Evolutionary conservation across 2,113 vertebrate genomes (phyloP).

Genomic region (Terrapene triunguis): DNA sequence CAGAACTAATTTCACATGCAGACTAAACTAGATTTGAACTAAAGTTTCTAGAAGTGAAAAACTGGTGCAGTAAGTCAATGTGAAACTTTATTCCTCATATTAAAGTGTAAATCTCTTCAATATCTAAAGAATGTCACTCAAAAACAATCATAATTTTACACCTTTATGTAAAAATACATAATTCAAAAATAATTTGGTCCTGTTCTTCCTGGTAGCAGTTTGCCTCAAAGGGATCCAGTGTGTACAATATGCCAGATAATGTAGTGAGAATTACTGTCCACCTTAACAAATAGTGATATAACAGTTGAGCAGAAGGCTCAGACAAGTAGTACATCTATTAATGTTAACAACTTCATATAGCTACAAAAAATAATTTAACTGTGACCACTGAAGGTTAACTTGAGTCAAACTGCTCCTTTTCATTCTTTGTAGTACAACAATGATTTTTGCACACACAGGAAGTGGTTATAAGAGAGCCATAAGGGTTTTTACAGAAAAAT

Average conservation of each 20-base stretch:
- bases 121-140: background rate
- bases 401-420: conserved; percentile 17
- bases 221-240: background rate
- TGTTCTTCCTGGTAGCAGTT: background rate
- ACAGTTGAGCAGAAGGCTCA: background rate
- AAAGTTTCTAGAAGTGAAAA: background rate
- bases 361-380: background rate
- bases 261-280: background rate
- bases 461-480: background rate
- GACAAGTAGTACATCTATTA: background rate
- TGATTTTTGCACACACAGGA: conserved; percentile 3
- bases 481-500: background rate
- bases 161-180: background rate
- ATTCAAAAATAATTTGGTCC: background rate
- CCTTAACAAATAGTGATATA: background rate
- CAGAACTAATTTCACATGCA: background rate
- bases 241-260: background rate
- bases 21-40: background rate
- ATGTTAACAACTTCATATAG: no score
- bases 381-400: background rate
- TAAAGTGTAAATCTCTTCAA: background rate
- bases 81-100: background rate
- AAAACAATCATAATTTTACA: background rate
- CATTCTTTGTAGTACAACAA: background rate
- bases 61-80: background rate